These are phyloP conservation scores for Drosophila gunungcola DNA, from an alignment of 1,140 invertebrate genomes.

Conservation along the genomic window DNA sequence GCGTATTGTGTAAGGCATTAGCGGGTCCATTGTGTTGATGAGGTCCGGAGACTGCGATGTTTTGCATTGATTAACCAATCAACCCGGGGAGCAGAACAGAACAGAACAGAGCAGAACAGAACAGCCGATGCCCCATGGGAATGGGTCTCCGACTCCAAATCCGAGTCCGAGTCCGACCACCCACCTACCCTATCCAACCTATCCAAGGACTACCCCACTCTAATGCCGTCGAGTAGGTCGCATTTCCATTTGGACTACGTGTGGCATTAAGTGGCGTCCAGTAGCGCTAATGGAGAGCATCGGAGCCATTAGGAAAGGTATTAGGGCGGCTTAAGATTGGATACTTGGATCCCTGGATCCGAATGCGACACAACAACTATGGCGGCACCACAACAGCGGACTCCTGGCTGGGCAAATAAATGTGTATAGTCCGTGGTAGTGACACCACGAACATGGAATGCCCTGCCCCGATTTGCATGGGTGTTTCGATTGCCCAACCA, in stretches of 20 bases:
- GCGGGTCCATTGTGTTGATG: constrained; percentile 10
- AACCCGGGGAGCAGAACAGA: neutral
- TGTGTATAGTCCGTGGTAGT: neutral
- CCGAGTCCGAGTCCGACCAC: neutral
- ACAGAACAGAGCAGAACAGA: neutral
- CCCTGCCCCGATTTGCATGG: constrained; percentile 27
- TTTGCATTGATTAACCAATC: constrained; percentile 42
- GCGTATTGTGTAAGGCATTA: constrained; percentile 7
- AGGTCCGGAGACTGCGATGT: constrained; percentile 3
- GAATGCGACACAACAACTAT: constrained; percentile 19
- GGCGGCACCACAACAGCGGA: constrained; percentile 15
- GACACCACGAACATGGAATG: constrained; percentile 2
- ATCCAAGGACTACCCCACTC: neutral
- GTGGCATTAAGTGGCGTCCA: constrained; percentile 42
- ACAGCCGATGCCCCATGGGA: neutral
- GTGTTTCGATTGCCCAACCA: constrained; percentile 1
- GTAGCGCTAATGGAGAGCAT: constrained; percentile 55
- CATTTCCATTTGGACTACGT: constrained; percentile 40
- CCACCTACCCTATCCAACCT: too few species aligned
- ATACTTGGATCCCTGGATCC: constrained; percentile 13
- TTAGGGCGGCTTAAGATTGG: constrained; percentile 51
- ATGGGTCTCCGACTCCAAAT: too few species aligned
- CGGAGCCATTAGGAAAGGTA: constrained; percentile 54
- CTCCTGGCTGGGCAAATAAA: constrained; percentile 33
- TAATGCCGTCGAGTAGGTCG: constrained; percentile 6